phyloP scores from a whole-genome alignment of 2,797 vertebrate species.

The Poeciliopsis paucimaculata region DNA sequence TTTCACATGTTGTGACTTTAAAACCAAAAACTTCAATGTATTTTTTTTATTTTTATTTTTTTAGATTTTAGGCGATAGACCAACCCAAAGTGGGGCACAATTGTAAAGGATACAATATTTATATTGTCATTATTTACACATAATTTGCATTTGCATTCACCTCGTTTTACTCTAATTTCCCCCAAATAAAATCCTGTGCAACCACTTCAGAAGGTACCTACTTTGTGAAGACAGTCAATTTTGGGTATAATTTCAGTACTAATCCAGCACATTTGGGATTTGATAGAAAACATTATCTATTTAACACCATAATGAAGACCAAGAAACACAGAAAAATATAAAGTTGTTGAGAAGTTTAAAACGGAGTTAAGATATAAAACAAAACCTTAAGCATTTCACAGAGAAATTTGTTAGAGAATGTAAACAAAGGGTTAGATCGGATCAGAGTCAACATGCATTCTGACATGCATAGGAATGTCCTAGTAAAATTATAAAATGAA shows the following conservation, averaged over 20 bases:
- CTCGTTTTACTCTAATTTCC: neutral
- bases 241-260: neutral
- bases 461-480: neutral
- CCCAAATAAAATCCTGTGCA: neutral
- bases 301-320: neutral
- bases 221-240: neutral
- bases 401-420: neutral
- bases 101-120: neutral
- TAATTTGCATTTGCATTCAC: neutral
- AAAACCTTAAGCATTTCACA: neutral
- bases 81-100: neutral
- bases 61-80: neutral
- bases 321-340: neutral
- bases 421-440: neutral
- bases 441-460: neutral
- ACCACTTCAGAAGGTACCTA: neutral
- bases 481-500: neutral
- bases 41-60: neutral
- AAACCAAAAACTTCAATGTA: neutral
- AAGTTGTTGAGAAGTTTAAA: neutral
- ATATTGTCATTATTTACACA: neutral
- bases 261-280: neutral
- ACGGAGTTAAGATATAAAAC: neutral
- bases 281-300: neutral
- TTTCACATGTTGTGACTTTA: neutral